Base-by-base conservation (phyloP, 2,113 vertebrate species). In the Coryphaenoides rupestris region DNA sequence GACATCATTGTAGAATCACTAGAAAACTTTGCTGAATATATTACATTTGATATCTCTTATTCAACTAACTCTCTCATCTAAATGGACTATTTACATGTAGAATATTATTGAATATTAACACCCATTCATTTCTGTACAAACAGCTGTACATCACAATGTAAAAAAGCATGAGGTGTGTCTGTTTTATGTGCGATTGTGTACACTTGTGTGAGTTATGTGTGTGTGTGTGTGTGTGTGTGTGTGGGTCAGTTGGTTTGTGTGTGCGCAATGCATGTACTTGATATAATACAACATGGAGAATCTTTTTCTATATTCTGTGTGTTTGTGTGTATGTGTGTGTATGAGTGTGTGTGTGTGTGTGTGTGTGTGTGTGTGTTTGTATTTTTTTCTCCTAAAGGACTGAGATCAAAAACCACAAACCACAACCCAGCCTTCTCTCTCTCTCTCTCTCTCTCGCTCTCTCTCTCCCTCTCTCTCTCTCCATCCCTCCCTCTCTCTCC, bases 331-430 rank as follows among this genome's bases (percentile, higher is more conserved):
- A 17, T 28, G 46, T 62, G 10, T 70, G 16, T 64, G 19, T 63
- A 52, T 61, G 57, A 58, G 60, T 69, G 62, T 75, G 70, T 69
- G 45, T 55, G 23, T 69, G 52, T 70, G 62, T 64, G 68, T 65
- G 66, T 63, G 61, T 52, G 61, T 71, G 69, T 74, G 17, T n/a
- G 13, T 23, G 55, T 54, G 52, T 87, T 83, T 83, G 76, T 50
- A 16, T 50, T 85, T 67, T 75, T 80, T 86, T 88, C 87, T 88
- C 84, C 87, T 87, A 84, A 82, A 89, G 89, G 87, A 89, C 85
- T 84, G 77, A 88, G 88, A 89, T 89, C 87, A 91, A 88, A 88
- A 40, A 90, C 84, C 78, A 62, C 82, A 86, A 81, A 24, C 55
- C 55, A 52, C 49, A 19, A 52, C 33, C 84, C 78, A 81, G 78